phyloP scores from a whole-genome alignment of 2,113 vertebrate species.

The Irena cyanogastra region DNA sequence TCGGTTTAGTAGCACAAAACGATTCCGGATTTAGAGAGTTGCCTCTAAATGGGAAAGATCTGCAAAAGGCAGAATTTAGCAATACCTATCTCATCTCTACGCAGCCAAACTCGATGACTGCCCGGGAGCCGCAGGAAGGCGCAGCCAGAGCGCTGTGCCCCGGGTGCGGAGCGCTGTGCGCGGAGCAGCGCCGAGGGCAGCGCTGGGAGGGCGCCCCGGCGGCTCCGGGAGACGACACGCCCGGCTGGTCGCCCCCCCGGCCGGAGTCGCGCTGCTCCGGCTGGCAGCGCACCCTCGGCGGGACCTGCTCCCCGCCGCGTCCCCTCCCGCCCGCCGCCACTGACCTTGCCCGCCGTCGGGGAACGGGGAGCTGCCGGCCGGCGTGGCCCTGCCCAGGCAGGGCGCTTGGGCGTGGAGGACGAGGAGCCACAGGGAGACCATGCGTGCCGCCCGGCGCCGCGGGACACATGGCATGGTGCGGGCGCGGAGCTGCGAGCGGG shows the following conservation, averaged over 20 bases:
- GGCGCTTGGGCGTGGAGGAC: slow-evolving; percentile 71
- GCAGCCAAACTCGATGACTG: rapidly evolving
- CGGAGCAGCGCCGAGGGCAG: not conserved
- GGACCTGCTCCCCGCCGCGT: not conserved
- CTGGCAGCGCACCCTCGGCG: not conserved
- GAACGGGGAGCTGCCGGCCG: slow-evolving; percentile 67
- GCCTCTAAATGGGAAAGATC: too few species aligned
- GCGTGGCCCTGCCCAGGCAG: slow-evolving; percentile 66
- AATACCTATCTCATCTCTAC: rapidly evolving
- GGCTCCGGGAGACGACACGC: too few species aligned
- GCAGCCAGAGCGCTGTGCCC: not conserved
- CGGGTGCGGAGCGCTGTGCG: rapidly evolving
- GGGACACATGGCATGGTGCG: slow-evolving; percentile 83
- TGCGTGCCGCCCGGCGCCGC: slow-evolving; percentile 68
- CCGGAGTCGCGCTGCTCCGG: not conserved
- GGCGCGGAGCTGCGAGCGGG: not conserved
- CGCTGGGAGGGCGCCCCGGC: not conserved
- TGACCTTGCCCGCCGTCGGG: slow-evolving; percentile 85
- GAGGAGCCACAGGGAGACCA: slow-evolving; percentile 67
- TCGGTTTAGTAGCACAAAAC: not conserved
- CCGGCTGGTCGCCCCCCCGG: not conserved
- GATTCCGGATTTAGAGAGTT: not conserved
- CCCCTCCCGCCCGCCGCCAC: slow-evolving; percentile 42
- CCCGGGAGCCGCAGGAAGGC: not conserved
- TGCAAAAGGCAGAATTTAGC: not conserved